Conservation (phyloP, 2,113 vertebrate species). For the Trogon melanurus region DNA sequence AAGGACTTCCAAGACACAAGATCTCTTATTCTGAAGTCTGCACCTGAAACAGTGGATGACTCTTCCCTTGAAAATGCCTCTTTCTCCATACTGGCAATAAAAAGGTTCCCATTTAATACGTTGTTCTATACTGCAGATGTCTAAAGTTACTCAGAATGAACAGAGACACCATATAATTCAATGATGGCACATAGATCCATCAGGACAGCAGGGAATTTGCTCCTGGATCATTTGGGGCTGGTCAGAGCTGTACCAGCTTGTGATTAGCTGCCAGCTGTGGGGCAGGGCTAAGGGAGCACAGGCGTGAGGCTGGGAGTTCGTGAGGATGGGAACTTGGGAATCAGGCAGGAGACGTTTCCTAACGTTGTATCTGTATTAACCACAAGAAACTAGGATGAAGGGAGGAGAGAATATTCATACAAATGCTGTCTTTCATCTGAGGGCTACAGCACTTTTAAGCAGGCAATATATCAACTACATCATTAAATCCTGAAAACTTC, state of each 20-base stretch:
- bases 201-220: background rate
- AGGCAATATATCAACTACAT: fast-evolving
- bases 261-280: background rate
- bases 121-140: background rate
- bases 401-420: background rate
- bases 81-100: background rate
- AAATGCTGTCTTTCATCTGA: background rate
- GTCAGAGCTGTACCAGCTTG: background rate
- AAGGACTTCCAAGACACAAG: background rate
- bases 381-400: background rate
- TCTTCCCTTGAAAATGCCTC: background rate
- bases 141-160: background rate
- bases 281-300: background rate
- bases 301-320: background rate
- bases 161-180: background rate
- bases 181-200: background rate
- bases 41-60: background rate
- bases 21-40: background rate
- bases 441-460: background rate
- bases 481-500: background rate
- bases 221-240: background rate
- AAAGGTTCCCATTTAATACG: background rate
- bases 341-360: background rate
- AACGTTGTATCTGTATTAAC: background rate
- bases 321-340: background rate